Percentiles rank a stretch among this genome's conserved stretches.
Conservation (phyloP, 2,888 invertebrate genomes). For the Melanostoma scalare region DNA sequence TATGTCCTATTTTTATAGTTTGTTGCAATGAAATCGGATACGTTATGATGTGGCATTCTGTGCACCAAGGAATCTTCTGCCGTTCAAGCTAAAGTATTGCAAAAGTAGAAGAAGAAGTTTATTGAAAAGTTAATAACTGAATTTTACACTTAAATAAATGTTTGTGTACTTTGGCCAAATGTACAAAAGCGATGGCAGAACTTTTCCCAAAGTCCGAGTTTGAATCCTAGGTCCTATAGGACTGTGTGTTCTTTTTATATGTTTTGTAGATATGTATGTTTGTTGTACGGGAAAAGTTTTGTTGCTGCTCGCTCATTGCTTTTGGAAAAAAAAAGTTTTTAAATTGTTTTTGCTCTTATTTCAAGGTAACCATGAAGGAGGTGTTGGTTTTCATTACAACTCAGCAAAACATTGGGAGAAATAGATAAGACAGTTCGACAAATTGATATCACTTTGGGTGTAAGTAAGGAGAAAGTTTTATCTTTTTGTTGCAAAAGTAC, state of each 20-base stretch:
- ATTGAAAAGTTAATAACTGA: slow-evolving; percentile 73
- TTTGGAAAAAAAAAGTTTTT: slow-evolving; percentile 46
- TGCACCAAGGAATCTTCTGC: slow-evolving; percentile 2
- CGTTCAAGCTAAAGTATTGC: slow-evolving; percentile 48
- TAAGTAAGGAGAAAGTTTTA: slow-evolving; percentile 39
- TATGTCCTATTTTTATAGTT: slow-evolving; percentile 15
- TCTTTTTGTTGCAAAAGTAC: background rate
- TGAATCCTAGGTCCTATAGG: slow-evolving; percentile 47
- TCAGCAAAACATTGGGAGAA: slow-evolving; percentile 26
- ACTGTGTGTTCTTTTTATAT: slow-evolving; percentile 13
- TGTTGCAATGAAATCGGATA: slow-evolving; percentile 61
- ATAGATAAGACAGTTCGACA: slow-evolving; percentile 58
- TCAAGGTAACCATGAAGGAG: slow-evolving; percentile 25
- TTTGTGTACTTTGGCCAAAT: slow-evolving; percentile 70
- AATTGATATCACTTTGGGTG: slow-evolving; percentile 63
- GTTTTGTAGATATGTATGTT: slow-evolving; percentile 25
- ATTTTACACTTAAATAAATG: slow-evolving; percentile 73
- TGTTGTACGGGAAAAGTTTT: slow-evolving; percentile 47
- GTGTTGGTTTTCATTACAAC: slow-evolving; percentile 65
- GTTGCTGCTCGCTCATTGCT: slow-evolving; percentile 56
- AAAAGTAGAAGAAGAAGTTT: slow-evolving; percentile 72
- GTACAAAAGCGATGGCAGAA: slow-evolving; percentile 35
- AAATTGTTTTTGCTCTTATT: slow-evolving; percentile 21
- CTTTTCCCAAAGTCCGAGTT: slow-evolving; percentile 55
- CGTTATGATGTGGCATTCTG: slow-evolving; percentile 49